A percentile compares a stretch with the other conserved stretches of the same genome.
Conservation (phyloP, 1,140 invertebrate genomes). For the Apocrypta bakeri region DNA sequence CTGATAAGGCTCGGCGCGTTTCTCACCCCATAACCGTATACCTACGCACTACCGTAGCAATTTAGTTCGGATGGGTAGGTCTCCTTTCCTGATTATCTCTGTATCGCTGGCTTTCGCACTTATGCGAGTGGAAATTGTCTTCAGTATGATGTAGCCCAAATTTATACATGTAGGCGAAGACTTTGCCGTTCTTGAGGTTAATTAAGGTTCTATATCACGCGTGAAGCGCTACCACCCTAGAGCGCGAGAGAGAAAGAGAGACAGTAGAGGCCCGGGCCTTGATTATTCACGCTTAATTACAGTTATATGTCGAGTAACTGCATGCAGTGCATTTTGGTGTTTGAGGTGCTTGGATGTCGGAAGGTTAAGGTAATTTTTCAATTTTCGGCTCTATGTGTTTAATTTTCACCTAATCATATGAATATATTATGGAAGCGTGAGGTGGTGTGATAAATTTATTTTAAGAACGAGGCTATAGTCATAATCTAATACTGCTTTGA, state of each 20-base stretch:
- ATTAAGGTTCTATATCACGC: background rate
- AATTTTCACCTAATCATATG: too few relatives aligned
- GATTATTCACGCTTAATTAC: background rate
- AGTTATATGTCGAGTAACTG: background rate
- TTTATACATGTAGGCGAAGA: background rate
- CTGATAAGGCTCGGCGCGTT: background rate
- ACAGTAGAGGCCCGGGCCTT: too few relatives aligned
- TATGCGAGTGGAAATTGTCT: background rate
- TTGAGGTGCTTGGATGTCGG: too few relatives aligned
- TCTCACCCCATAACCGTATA: background rate
- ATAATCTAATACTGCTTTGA: too few relatives aligned
- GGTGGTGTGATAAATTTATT: too few relatives aligned
- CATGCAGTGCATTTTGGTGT: too few relatives aligned
- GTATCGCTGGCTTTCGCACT: background rate
- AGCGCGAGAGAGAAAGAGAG: too few relatives aligned
- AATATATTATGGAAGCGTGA: too few relatives aligned
- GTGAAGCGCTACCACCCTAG: too few relatives aligned
- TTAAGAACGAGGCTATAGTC: too few relatives aligned
- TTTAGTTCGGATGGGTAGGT: background rate
- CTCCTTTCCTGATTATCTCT: background rate
- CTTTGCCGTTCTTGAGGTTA: background rate
- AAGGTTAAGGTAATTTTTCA: too few relatives aligned
- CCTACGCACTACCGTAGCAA: background rate
- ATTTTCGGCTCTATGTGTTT: too few relatives aligned
- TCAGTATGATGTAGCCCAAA: background rate